Evolutionary conservation across 2,113 vertebrate genomes (phyloP).

Genomic region (Montifringilla adamsi): DNA sequence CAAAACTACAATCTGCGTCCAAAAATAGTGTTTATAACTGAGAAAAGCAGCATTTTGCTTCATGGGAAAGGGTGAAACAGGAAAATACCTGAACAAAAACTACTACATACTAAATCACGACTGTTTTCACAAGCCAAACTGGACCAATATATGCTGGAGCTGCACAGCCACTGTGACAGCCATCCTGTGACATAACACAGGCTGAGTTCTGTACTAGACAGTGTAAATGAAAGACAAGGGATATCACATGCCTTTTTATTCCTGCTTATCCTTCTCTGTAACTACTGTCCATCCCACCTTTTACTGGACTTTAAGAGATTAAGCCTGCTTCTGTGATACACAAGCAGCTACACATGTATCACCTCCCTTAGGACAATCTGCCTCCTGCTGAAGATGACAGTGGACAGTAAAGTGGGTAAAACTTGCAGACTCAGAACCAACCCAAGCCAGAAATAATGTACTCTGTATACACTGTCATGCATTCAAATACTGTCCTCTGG

Average conservation of each 20-base stretch:
- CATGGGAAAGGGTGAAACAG: neutral
- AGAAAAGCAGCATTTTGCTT: neutral
- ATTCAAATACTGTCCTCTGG: neutral
- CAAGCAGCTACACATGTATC: rapidly evolving
- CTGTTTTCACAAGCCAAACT: neutral
- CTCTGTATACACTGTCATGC: neutral
- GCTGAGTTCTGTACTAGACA: neutral
- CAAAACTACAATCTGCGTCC: neutral
- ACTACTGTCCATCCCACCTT: neutral
- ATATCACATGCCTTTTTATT: neutral
- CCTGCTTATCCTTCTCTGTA: neutral
- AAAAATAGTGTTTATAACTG: neutral
- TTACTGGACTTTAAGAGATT: neutral
- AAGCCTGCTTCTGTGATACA: neutral
- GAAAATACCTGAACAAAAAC: neutral
- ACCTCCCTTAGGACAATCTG: neutral
- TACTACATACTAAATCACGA: neutral
- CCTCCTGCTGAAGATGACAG: neutral
- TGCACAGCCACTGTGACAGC: rapidly evolving
- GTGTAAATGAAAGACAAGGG: neutral
- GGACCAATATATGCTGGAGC: neutral
- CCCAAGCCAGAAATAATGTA: neutral
- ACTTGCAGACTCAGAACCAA: neutral
- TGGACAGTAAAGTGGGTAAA: neutral
- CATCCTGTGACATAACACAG: neutral